Base-by-base conservation (phyloP, 2,888 invertebrate genomes). In the Lasiommata megera region DNA sequence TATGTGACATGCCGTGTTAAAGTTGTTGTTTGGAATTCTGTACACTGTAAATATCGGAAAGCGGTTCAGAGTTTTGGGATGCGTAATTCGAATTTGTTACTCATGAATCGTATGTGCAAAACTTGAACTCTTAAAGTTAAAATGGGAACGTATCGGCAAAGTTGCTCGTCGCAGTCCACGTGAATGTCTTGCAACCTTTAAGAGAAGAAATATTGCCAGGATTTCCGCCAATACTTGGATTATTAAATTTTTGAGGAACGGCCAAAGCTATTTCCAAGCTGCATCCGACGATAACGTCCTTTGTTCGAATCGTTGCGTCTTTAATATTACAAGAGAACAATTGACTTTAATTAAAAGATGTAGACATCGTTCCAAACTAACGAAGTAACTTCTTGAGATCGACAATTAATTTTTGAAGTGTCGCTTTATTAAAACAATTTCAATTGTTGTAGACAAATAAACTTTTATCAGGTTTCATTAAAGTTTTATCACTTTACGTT, bases 281-380 rank as follows among this genome's bases (percentile, higher is more conserved):
- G 60, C 57, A 54, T 51, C 56, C 67, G 69, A 74, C 73, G 73
- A 65, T 74, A 73, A 66, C 61, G 66, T 66, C 70, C 66, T 67
- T 70, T 64, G 65, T 61, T 58, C 64, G 65, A 63, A 58, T 58
- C 66, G 64, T 60, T 65, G 55, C 54, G 55, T 60, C 61, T 63
- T 63, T 64, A 52, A 52, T 59, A 62, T 54, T 54, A 56, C 53
- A 58, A 55, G 56, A 62, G 50, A 59, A 60, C 56, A 60, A 62
- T 62, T 56, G 54, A 52, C 75, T 81, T 86, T 82, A 82, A 84
- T 85, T 83, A 84, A 80, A 86, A 75, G 76, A 76, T 83, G 77
- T 74, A 77, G 72, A 78, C 77, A 76, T 74, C 67, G 69, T 64
- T 72, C 67, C 68, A 67, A 72, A 74, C 76, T 71, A 79, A 72